phyloP scores from a whole-genome alignment of 1,140 invertebrate genomes.

The Anagrus nilaparvatae region DNA sequence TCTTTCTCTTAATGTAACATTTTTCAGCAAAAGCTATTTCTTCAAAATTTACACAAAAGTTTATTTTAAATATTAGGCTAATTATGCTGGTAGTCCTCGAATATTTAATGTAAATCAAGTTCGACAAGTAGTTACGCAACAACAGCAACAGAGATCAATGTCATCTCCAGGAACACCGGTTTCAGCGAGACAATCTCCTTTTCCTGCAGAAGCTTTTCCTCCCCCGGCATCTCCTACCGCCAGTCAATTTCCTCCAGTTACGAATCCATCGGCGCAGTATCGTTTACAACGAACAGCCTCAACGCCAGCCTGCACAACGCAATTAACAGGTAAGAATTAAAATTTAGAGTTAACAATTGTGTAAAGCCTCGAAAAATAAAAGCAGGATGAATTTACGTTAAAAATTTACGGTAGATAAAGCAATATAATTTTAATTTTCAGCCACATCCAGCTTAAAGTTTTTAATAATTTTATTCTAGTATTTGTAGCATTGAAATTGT shows the following conservation, averaged over 20 bases:
- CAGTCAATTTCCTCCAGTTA: slow-evolving; percentile 42
- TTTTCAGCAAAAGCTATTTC: background rate
- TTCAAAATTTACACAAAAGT: no score
- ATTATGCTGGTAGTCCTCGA: slow-evolving; percentile 37
- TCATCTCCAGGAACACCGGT: slow-evolving; percentile 44
- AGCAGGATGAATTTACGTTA: no score
- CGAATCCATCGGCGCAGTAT: slow-evolving; percentile 46
- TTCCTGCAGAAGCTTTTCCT: slow-evolving; percentile 45
- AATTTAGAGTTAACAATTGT: no score
- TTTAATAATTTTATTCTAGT: no score
- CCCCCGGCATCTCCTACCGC: slow-evolving; percentile 39
- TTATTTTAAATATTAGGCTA: slow-evolving; percentile 32
- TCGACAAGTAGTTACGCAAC: slow-evolving; percentile 23
- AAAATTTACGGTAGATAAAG: no score
- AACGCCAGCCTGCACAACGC: slow-evolving; percentile 53
- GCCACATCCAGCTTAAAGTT: no score
- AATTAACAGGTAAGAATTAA: slow-evolving; percentile 50
- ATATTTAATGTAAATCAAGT: slow-evolving; percentile 40
- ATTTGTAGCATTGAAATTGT: no score
- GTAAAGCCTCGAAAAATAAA: no score
- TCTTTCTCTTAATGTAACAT: background rate
- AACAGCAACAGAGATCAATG: slow-evolving; percentile 41
- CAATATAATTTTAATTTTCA: no score
- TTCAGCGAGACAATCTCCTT: slow-evolving; percentile 47
- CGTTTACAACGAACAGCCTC: slow-evolving; percentile 54